Evolutionary conservation across 2,888 invertebrate species (phyloP), one percentile per base, ranked within the genome.

Genomic region (Zygogramma bicolorata): DNA sequence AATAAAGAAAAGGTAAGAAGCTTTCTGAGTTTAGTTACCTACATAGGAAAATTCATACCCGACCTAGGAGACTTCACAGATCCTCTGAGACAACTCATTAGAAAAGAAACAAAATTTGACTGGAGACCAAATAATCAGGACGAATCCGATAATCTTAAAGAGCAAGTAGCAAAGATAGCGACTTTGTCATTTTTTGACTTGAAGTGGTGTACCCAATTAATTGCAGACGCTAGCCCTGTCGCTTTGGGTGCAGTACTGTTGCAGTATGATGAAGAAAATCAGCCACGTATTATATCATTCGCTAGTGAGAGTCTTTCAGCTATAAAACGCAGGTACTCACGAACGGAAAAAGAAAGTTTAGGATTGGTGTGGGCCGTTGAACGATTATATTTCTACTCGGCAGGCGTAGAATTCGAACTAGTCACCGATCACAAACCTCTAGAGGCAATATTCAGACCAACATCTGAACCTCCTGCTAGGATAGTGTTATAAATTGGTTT

Each of bases 281-380:
- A 58, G n/a, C 79, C 81, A 1, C 66, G 68, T 46, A 76, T 80
- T n/a, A 82, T 81, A 49, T 73, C 77, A 3, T 81, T 77, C 65
- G 81, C 76, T 42, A 80, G 76, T 69, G 80, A 79, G 72, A 78
- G 80, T 62, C 70, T 82, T 18, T 73, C 79, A 15, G 65, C 66
- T 1, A 62, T 70, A 5, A 81, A 81, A 71, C 40, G 71, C 22
- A 53, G 80, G 25, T 83, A 85, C 75, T 88, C 80, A 3, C 83
- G 85, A 74, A 82, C 82, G 0, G 85, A 85, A 73, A 82, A 82
- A 65, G 83, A n/a, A 84, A 86, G 85, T 22, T 78, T 87, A 13
- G 83, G 83, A 10, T 73, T 87, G 4, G 80, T 87, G 10, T 88
- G 82, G 79, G n/a, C n/a, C n/a, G n/a, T n/a, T n/a, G n/a, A n/a